A percentile compares a stretch with the other conserved stretches of the same genome.
Evolutionary conservation across 2,797 vertebrate genomes (phyloP).

Genomic region (Echeneis naucrates): DNA sequence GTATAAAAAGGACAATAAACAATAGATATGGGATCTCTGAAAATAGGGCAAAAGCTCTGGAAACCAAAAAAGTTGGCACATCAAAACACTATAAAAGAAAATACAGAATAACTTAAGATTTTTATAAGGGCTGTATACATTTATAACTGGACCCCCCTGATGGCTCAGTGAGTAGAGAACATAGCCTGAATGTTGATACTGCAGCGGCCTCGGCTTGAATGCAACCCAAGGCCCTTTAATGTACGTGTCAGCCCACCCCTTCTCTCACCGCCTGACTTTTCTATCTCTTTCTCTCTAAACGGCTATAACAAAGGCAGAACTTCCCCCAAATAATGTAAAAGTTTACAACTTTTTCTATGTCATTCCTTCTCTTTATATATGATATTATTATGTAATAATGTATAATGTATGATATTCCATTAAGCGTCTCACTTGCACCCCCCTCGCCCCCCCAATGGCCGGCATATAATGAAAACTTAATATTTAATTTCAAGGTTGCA

Average conservation of each 20-base stretch:
- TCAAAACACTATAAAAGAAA: slow-evolving; percentile 3
- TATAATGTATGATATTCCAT: slow-evolving; percentile 21
- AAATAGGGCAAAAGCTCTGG: neutral
- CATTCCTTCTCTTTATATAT: neutral
- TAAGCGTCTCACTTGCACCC: neutral
- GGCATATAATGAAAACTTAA: slow-evolving; percentile 35
- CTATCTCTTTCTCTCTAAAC: too few relatives aligned
- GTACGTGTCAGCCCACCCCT: too few relatives aligned
- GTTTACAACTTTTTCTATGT: neutral
- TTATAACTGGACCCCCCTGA: too few relatives aligned
- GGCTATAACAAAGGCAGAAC: too few relatives aligned
- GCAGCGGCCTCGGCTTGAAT: too few relatives aligned
- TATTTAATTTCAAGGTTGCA: slow-evolving; percentile 35
- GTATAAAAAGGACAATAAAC: neutral
- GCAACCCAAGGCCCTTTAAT: too few relatives aligned
- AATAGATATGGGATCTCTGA: neutral
- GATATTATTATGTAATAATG: neutral
- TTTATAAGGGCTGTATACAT: neutral
- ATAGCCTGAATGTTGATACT: too few relatives aligned
- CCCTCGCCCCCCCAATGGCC: slow-evolving; percentile 1
- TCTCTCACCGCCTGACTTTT: too few relatives aligned
- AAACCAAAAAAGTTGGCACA: neutral
- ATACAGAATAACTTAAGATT: neutral
- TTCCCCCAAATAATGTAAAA: too few relatives aligned
- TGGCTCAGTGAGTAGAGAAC: too few relatives aligned